phyloP scores from a whole-genome alignment of 2,888 invertebrate genomes.

The Ophion costatus region DNA sequence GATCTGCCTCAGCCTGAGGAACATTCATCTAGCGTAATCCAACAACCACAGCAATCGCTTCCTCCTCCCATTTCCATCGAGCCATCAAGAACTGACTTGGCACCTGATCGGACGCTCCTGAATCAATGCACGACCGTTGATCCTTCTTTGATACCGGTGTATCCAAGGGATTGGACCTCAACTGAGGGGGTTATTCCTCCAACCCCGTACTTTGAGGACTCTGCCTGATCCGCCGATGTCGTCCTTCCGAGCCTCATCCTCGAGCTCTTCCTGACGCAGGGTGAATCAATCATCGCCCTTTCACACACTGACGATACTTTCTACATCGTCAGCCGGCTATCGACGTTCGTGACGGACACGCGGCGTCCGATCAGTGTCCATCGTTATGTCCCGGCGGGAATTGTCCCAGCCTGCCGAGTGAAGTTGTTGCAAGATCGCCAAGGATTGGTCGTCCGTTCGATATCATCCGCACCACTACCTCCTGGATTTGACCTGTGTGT shows the following conservation, averaged over 20 bases:
- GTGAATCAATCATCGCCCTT: conserved; percentile 32
- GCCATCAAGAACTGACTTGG: background rate
- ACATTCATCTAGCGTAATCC: background rate
- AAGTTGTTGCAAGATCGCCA: conserved; percentile 35
- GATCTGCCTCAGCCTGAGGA: background rate
- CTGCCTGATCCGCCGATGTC: conserved; percentile 30
- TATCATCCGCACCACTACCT: conserved; percentile 7
- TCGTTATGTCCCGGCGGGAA: conserved; percentile 37
- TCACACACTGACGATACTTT: background rate
- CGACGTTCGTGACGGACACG: conserved; percentile 16
- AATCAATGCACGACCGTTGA: background rate
- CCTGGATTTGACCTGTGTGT: conserved; percentile 31
- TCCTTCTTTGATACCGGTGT: background rate
- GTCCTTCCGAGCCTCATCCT: conserved; percentile 16
- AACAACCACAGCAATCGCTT: background rate
- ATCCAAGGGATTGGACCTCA: background rate
- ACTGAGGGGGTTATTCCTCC: background rate
- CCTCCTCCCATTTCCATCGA: background rate
- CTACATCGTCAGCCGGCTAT: background rate
- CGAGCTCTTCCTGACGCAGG: conserved; percentile 56
- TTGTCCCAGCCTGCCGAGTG: conserved; percentile 18
- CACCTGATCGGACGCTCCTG: background rate
- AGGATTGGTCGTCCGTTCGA: conserved; percentile 37
- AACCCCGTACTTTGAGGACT: background rate
- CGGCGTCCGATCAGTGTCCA: conserved; percentile 38